Conservation (phyloP, 1,140 invertebrate genomes). For the Trichomalopsis sarcophagae region DNA sequence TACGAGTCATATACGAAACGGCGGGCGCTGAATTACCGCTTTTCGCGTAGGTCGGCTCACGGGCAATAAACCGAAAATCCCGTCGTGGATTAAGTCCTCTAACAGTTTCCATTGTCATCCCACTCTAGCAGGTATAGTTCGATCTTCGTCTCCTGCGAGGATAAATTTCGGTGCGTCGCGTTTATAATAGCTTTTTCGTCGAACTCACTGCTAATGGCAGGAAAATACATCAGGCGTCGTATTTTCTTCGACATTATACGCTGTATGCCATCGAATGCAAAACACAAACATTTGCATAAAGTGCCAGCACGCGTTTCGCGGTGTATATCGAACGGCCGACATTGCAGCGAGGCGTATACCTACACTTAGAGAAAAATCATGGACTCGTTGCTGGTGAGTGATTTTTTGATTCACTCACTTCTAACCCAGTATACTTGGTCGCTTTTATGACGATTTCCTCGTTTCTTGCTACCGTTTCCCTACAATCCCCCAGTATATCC, state of each 20-base stretch:
- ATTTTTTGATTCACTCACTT: no score
- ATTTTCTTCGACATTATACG: no score
- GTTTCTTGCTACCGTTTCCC: no score
- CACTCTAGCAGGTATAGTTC: constrained; percentile 40
- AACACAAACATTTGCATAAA: no score
- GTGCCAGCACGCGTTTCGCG: no score
- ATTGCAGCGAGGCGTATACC: no score
- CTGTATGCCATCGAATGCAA: constrained; percentile 43
- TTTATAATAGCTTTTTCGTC: not conserved
- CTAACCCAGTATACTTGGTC: no score
- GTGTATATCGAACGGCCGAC: no score
- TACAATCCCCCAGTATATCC: no score
- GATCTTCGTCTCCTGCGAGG: not conserved
- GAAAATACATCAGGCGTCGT: not conserved
- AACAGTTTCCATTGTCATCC: constrained; percentile 35
- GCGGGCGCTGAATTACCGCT: constrained; percentile 29
- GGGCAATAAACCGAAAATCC: constrained; percentile 36
- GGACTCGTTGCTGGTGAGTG: no score
- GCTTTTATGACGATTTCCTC: no score
- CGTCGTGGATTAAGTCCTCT: constrained; percentile 34
- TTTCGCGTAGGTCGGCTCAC: not conserved
- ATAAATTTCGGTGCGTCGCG: not conserved
- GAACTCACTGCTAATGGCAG: not conserved
- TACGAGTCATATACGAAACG: constrained; percentile 16
- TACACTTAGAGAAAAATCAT: no score